Conservation (phyloP, 30 jellyfish, hydroid and myxozoan genomes). For the Nemopilema nomurai region DNA sequence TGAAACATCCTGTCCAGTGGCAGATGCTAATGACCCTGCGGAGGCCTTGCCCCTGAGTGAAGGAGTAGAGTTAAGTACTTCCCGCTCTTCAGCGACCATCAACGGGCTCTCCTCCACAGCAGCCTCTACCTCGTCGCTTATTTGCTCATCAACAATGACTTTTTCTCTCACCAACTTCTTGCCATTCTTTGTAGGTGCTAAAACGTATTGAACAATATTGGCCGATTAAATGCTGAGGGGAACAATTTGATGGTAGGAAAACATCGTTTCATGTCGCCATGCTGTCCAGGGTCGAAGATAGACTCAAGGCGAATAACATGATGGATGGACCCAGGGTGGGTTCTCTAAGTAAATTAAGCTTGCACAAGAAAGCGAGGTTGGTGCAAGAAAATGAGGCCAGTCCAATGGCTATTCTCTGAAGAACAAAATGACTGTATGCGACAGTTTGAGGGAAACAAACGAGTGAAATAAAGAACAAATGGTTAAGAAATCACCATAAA, state of each 20-base stretch:
- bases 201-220: background rate
- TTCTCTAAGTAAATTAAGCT: too few relatives aligned
- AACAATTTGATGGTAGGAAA: background rate
- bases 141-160: constrained; percentile 10
- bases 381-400: too few relatives aligned
- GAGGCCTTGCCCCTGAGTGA: background rate
- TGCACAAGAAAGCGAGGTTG: too few relatives aligned
- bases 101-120: constrained; percentile 5
- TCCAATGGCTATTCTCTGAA: too few relatives aligned
- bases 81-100: background rate
- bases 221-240: background rate
- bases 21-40: background rate
- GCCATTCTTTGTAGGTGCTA: background rate
- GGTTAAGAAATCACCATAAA: background rate
- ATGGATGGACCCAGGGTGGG: too few relatives aligned
- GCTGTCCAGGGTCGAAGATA: too few relatives aligned
- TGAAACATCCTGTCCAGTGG: background rate
- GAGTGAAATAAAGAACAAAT: too few relatives aligned
- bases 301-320: too few relatives aligned
- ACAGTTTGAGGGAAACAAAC: too few relatives aligned
- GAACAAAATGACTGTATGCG: too few relatives aligned
- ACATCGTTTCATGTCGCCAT: too few relatives aligned
- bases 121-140: background rate
- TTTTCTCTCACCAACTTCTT: background rate
- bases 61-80: constrained; percentile 17